phyloP scores from a whole-genome alignment of 2,797 vertebrate genomes.

The Balearica regulorum region DNA sequence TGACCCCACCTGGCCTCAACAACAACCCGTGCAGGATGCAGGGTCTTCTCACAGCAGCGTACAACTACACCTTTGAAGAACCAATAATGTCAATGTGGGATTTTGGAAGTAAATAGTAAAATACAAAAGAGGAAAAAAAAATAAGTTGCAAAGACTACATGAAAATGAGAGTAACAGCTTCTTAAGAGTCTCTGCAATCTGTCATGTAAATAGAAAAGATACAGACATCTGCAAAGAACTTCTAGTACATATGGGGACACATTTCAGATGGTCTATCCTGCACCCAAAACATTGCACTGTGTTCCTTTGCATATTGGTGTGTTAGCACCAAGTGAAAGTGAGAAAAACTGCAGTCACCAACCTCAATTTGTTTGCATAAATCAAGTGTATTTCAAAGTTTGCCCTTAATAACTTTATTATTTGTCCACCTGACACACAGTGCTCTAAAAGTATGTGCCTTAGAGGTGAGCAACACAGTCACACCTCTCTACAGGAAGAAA shows the following conservation, averaged over 20 bases:
- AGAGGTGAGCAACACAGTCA: not conserved
- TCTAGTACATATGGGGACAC: constrained; percentile 26
- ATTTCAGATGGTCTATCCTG: constrained; percentile 38
- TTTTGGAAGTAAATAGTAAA: not conserved
- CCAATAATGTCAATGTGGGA: not conserved
- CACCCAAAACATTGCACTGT: constrained; percentile 22
- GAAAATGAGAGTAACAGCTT: constrained; percentile 47
- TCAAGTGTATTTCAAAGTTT: not conserved
- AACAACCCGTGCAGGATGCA: not conserved
- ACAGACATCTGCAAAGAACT: constrained; percentile 47
- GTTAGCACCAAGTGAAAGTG: not conserved
- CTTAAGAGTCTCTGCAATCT: constrained; percentile 30
- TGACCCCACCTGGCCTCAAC: not conserved
- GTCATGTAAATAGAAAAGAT: constrained; percentile 53
- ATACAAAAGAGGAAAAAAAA: not conserved
- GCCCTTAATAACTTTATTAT: not conserved
- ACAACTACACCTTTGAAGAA: not conserved
- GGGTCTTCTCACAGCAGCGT: not conserved
- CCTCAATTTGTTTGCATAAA: not conserved
- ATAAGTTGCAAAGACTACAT: not conserved
- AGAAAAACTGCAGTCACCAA: not conserved
- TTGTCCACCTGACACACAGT: not conserved
- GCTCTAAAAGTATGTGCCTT: not conserved
- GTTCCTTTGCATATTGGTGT: not conserved
- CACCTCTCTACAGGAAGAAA: not conserved